Evolutionary conservation across 1,140 invertebrate species (phyloP).

Genomic region (Paramacrobiotus metropolitanus): DNA sequence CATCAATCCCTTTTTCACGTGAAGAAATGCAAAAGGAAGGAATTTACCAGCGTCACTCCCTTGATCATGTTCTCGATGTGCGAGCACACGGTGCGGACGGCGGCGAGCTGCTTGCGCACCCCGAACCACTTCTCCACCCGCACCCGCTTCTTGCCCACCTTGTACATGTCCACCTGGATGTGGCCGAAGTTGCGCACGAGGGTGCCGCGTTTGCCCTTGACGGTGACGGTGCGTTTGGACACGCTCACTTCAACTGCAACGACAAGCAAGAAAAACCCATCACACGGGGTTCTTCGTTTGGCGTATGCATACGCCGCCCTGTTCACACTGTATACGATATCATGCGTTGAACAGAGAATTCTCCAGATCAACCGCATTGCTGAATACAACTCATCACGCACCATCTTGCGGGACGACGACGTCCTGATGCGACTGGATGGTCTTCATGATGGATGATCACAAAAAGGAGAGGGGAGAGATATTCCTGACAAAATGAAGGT

Average conservation of each 20-base stretch:
- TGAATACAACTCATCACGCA: neutral
- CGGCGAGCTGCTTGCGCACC: constrained; percentile 84
- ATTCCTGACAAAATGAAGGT: no score
- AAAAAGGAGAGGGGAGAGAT: no score
- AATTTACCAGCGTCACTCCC: constrained; percentile 45
- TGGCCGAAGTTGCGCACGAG: constrained; percentile 80
- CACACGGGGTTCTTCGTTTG: neutral
- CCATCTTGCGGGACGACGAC: neutral
- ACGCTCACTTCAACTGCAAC: constrained; percentile 48
- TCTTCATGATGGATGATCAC: constrained; percentile 5
- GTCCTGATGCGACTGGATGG: neutral
- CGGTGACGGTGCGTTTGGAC: constrained; percentile 69
- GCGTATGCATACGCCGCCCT: neutral
- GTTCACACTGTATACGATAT: neutral
- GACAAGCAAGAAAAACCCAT: constrained; percentile 1
- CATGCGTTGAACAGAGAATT: neutral
- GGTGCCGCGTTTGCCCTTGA: constrained; percentile 71
- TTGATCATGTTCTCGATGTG: constrained; percentile 99
- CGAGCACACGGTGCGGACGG: constrained; percentile 88
- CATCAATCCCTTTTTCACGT: neutral
- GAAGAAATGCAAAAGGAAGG: neutral
- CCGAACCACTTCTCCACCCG: constrained; percentile 99
- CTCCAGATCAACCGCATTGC: neutral
- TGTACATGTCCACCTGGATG: constrained; percentile 65
- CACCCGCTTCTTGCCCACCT: constrained; percentile 28